These are phyloP conservation scores for Fukomys damarensis DNA, from an alignment of 2,113 vertebrate species.

Conservation along the genomic window DNA sequence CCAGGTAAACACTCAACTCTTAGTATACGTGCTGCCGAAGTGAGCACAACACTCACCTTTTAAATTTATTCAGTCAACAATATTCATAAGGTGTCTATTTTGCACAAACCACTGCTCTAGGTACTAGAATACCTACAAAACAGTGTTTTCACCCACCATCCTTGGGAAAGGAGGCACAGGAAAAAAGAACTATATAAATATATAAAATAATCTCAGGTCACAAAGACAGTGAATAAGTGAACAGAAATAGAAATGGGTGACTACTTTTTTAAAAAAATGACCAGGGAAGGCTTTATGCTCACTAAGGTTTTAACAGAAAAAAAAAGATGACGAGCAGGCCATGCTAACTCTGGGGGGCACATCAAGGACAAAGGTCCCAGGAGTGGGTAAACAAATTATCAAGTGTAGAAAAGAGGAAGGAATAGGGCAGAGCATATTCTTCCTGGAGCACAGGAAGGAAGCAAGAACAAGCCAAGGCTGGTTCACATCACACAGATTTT, in stretches of 20 bases:
- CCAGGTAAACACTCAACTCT: not conserved
- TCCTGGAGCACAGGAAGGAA: not conserved
- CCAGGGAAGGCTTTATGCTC: not conserved
- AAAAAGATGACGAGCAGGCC: not conserved
- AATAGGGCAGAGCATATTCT: not conserved
- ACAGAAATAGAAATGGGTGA: conserved; percentile 11
- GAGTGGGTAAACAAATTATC: not conserved
- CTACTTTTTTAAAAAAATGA: not conserved
- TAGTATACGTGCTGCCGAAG: no score
- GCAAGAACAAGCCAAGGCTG: not conserved
- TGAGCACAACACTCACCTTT: conserved; percentile 37
- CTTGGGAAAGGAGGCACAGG: not conserved
- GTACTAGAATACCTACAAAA: not conserved
- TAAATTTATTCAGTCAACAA: conserved; percentile 30
- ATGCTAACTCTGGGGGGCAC: not conserved
- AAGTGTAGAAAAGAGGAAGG: not conserved
- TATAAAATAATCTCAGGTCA: not conserved
- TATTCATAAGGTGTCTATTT: conserved; percentile 18
- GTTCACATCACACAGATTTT: not conserved
- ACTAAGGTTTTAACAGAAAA: not conserved
- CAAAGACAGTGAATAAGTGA: not conserved
- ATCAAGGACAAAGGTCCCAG: not conserved
- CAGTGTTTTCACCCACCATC: not conserved
- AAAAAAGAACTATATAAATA: not conserved
- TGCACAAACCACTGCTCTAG: conserved; percentile 4